Evolutionary conservation across 2,888 invertebrate genomes (phyloP).

Genomic region (Nomada ferruginata): DNA sequence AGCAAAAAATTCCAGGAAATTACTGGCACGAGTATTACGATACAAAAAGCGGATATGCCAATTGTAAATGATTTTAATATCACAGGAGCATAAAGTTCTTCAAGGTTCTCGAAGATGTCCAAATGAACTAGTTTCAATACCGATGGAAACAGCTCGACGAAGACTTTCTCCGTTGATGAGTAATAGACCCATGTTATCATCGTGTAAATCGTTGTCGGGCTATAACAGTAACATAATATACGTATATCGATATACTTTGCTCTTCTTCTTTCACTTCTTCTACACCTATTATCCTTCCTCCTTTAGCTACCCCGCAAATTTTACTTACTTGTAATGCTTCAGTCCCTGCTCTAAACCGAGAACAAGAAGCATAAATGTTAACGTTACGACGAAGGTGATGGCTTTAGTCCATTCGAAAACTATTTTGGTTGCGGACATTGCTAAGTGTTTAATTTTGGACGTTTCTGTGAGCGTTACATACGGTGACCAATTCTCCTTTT

Average conservation of each 20-base stretch:
- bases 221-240: conserved; percentile 43
- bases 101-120: conserved; percentile 89
- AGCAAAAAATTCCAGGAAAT: conserved; percentile 87
- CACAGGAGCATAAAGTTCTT: conserved; percentile 89
- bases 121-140: conserved; percentile 87
- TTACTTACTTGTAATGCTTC: conserved; percentile 87
- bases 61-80: conserved; percentile 87
- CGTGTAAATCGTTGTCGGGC: conserved; percentile 88
- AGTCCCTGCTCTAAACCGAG: conserved; percentile 91
- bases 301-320: background rate
- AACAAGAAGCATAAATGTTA: conserved; percentile 90
- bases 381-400: conserved; percentile 91
- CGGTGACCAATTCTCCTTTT: conserved; percentile 91
- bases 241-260: background rate
- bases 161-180: conserved; percentile 89
- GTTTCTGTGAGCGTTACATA: conserved; percentile 90
- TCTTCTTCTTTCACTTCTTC: background rate
- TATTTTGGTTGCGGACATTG: conserved; percentile 92
- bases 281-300: background rate
- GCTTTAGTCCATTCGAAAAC: conserved; percentile 93
- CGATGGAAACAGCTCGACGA: conserved; percentile 88
- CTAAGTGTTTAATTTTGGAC: conserved; percentile 90
- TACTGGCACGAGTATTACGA: conserved; percentile 85
- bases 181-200: conserved; percentile 89
- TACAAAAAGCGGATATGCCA: conserved; percentile 86